These are phyloP conservation scores for Nycticebus coucang DNA, from an alignment of 2,113 vertebrate genomes.

Conservation along the genomic window DNA sequence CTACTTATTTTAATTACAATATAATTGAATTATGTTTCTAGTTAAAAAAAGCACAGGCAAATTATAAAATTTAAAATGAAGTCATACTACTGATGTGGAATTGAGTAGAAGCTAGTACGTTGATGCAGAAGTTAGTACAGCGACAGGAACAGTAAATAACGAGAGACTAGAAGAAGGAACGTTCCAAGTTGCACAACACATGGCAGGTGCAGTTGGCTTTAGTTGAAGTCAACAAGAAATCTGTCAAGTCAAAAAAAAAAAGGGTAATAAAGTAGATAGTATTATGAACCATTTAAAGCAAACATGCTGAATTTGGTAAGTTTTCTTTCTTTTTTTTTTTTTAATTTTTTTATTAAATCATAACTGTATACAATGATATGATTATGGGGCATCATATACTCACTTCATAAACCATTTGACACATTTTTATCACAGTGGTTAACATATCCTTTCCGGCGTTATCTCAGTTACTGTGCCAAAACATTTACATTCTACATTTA, in stretches of 20 bases:
- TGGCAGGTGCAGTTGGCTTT: neutral
- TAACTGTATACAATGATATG: too few species aligned
- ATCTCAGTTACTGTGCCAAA: too few species aligned
- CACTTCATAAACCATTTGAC: too few species aligned
- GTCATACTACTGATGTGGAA: neutral
- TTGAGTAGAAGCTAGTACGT: too few species aligned
- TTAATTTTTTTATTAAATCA: too few species aligned
- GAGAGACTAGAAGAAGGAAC: neutral
- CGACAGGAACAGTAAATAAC: neutral
- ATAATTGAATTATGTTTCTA: neutral
- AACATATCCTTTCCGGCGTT: too few species aligned
- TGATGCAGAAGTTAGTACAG: neutral
- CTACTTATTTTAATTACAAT: slow-evolving; percentile 27
- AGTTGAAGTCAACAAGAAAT: neutral
- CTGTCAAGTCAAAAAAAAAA: neutral
- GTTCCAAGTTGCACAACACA: neutral
- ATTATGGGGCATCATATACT: too few species aligned
- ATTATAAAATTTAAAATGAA: slow-evolving; percentile 4
- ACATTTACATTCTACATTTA: too few species aligned
- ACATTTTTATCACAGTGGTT: too few species aligned
- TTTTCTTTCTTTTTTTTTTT: too few species aligned
- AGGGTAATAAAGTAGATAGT: neutral
- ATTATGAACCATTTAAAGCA: neutral
- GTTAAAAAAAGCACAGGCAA: neutral
- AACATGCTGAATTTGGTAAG: neutral